Percentiles rank a stretch among this genome's conserved stretches.
Conservation (phyloP, 2,797 vertebrate genomes). For the Gallinago stenura region DNA sequence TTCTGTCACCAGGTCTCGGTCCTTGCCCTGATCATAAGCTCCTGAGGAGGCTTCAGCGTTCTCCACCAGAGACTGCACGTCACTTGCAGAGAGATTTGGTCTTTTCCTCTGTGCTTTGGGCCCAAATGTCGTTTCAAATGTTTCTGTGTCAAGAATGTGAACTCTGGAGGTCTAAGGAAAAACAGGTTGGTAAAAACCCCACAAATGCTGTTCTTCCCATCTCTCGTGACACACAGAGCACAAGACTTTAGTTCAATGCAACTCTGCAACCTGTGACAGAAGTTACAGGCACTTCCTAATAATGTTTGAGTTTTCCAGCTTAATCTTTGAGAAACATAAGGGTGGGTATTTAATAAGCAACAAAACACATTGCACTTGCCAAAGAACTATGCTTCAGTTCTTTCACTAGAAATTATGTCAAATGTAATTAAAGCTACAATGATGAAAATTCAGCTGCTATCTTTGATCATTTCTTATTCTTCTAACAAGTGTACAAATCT, state of each 20-base stretch:
- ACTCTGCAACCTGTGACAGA: not conserved
- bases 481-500: constrained; percentile 66
- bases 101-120: constrained; percentile 94
- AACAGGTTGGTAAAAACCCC: not conserved
- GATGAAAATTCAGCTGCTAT: constrained; percentile 70
- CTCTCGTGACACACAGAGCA: not conserved
- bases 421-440: constrained; percentile 34
- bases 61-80: constrained; percentile 89
- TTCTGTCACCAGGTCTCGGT: constrained; percentile 90
- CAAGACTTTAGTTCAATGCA: not conserved
- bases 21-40: constrained; percentile 86
- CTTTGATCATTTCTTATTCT: constrained; percentile 71
- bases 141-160: constrained; percentile 97
- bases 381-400: constrained; percentile 58
- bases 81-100: constrained; percentile 87
- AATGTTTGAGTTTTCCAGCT: constrained; percentile 19
- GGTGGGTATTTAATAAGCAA: constrained; percentile 50
- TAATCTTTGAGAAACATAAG: constrained; percentile 31
- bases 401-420: constrained; percentile 51
- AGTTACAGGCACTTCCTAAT: not conserved
- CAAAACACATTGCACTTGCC: constrained; percentile 34
- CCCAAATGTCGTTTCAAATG: constrained; percentile 94
- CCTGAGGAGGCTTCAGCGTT: constrained; percentile 84
- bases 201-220: not conserved
- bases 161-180: constrained; percentile 90